These are phyloP conservation scores for Hormaphis cornu DNA, from an alignment of 1,140 invertebrate genomes.

Conservation along the genomic window DNA sequence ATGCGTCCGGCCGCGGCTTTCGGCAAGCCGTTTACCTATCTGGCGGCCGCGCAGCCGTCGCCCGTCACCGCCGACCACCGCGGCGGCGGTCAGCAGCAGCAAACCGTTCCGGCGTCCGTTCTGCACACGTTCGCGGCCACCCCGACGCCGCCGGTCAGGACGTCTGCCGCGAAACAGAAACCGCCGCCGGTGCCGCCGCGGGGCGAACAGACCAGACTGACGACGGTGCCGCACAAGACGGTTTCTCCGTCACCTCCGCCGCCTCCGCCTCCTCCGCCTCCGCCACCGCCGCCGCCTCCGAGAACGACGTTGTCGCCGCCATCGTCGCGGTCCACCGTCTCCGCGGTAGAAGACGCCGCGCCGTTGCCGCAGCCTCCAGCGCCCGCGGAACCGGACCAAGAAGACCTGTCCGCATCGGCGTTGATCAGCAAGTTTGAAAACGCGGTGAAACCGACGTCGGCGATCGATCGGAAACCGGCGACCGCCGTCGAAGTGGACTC, in stretches of 20 bases:
- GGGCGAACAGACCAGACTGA: constrained; percentile 37
- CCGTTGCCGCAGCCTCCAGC: not conserved
- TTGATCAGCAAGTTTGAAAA: constrained; percentile 22
- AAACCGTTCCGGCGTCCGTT: too few species aligned
- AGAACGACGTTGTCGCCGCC: not conserved
- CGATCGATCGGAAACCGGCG: not conserved
- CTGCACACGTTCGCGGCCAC: not conserved
- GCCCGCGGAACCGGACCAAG: not conserved
- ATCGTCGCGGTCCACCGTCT: too few species aligned
- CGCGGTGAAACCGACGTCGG: not conserved
- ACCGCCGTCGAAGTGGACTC: constrained; percentile 10
- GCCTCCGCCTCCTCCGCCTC: not conserved
- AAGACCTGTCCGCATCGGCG: not conserved
- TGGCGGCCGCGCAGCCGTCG: not conserved
- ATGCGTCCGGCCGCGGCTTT: constrained; percentile 39
- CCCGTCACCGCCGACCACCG: not conserved
- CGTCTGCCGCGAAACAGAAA: constrained; percentile 35
- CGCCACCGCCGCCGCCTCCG: not conserved
- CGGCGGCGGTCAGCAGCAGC: too few species aligned
- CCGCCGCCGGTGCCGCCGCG: constrained; percentile 37
- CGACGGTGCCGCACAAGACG: constrained; percentile 35
- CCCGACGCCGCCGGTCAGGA: constrained; percentile 5
- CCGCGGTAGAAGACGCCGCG: not conserved
- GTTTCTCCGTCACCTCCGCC: not conserved
- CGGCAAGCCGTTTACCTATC: constrained; percentile 29